phyloP scores from a whole-genome alignment of 37 sponge, comb jelly and placozoan species.

The Halichondria panicea region DNA sequence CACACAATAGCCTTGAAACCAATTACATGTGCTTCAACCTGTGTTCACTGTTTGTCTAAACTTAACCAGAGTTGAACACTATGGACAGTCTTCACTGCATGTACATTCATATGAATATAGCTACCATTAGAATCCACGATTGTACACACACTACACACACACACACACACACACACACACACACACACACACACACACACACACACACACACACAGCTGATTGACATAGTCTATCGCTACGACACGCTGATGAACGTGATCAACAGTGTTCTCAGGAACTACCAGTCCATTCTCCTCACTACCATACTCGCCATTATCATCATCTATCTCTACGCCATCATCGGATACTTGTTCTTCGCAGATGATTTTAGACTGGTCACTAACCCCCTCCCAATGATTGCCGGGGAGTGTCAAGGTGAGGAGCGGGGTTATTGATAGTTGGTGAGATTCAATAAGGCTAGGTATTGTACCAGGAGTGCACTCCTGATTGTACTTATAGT shows the following conservation, averaged over 20 bases:
- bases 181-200: neutral
- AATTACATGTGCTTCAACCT: no score
- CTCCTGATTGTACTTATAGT: no score
- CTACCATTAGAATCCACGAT: no score
- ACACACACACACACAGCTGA: constrained; percentile 58
- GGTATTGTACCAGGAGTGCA: no score
- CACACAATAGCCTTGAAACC: no score
- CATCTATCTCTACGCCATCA: constrained; percentile 91
- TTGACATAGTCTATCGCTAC: constrained; percentile 89
- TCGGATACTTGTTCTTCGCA: constrained; percentile 86
- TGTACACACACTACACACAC: no score
- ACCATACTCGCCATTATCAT: constrained; percentile 87
- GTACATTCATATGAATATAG: no score
- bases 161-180: no score
- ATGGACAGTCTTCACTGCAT: no score
- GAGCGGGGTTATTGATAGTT: constrained; percentile 11
- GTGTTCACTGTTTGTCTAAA: no score
- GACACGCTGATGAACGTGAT: constrained; percentile 95
- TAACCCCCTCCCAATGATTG: no score
- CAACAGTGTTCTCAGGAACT: constrained; percentile 83
- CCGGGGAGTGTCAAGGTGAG: neutral
- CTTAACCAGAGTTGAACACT: no score
- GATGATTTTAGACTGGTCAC: constrained; percentile 67
- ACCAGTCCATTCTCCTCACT: constrained; percentile 88
- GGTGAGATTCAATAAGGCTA: constrained; percentile 5